Evolutionary conservation across 92 coral and sea anemone species (phyloP).

Genomic region (Phenganax stokvisi): DNA sequence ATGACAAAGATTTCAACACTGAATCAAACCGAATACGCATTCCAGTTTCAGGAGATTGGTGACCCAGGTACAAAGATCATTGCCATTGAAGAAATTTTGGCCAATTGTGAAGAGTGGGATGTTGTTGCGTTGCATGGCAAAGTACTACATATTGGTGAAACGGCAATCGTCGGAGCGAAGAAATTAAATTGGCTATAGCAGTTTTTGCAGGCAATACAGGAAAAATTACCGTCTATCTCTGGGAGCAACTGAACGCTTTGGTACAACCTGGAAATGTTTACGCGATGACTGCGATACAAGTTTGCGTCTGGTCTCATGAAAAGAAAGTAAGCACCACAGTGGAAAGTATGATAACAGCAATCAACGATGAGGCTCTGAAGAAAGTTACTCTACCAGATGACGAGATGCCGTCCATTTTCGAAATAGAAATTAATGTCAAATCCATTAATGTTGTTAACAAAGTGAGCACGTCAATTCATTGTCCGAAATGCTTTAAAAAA

Average conservation of each 20-base stretch:
- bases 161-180: constrained; percentile 37
- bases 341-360: not conserved
- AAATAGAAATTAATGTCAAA: too few relatives aligned
- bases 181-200: constrained; percentile 34
- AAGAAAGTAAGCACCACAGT: constrained; percentile 34
- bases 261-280: constrained; percentile 41
- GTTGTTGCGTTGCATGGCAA: constrained; percentile 49
- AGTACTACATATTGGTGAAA: constrained; percentile 41
- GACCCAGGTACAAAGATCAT: constrained; percentile 4
- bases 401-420: too few relatives aligned
- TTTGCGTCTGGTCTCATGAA: constrained; percentile 41
- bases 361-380: too few relatives aligned
- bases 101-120: constrained; percentile 49
- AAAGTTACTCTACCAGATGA: too few relatives aligned
- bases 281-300: constrained; percentile 37
- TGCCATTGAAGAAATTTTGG: constrained; percentile 41
- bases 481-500: not conserved
- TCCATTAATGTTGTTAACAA: too few relatives aligned
- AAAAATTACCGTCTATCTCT: constrained; percentile 34
- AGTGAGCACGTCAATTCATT: not conserved
- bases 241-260: constrained; percentile 41
- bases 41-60: constrained; percentile 44
- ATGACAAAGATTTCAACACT: constrained; percentile 53
- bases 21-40: constrained; percentile 45
- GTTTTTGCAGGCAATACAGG: constrained; percentile 28